A percentile compares a stretch with the other conserved stretches of the same genome.
phyloP scores from a whole-genome alignment of 2,797 vertebrate species.

The Dicrostonyx torquatus region DNA sequence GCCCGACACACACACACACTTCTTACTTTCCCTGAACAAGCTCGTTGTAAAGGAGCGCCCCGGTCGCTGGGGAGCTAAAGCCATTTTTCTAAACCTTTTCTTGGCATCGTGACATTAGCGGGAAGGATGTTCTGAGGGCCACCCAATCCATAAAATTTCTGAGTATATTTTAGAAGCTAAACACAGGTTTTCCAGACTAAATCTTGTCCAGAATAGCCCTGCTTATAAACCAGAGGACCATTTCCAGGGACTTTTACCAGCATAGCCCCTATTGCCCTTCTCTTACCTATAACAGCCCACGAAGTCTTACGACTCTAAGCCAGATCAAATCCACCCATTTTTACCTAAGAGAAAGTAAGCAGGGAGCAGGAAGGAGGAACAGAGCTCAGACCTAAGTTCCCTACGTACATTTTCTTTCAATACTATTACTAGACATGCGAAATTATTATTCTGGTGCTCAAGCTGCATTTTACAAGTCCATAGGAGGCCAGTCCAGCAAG shows the following conservation, averaged over 20 bases:
- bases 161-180: neutral
- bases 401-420: neutral
- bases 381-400: neutral
- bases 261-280: neutral
- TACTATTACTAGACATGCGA: neutral
- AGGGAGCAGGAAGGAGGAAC: neutral
- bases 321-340: neutral
- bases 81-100: slow-evolving; percentile 4
- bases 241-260: neutral
- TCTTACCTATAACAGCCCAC: neutral
- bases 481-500: neutral
- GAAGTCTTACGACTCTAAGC: neutral
- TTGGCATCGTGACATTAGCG: neutral
- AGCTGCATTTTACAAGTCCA: slow-evolving; percentile 5
- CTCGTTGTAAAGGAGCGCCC: neutral
- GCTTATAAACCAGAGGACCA: neutral
- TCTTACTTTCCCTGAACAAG: neutral
- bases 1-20: neutral
- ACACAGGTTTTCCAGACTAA: neutral
- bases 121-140: neutral
- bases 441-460: neutral
- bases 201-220: neutral
- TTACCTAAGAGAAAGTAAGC: neutral
- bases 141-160: neutral
- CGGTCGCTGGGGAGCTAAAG: neutral